Evolutionary conservation across 2,888 invertebrate genomes (phyloP).

Genomic region (Scelioninae gen. 2): DNA sequence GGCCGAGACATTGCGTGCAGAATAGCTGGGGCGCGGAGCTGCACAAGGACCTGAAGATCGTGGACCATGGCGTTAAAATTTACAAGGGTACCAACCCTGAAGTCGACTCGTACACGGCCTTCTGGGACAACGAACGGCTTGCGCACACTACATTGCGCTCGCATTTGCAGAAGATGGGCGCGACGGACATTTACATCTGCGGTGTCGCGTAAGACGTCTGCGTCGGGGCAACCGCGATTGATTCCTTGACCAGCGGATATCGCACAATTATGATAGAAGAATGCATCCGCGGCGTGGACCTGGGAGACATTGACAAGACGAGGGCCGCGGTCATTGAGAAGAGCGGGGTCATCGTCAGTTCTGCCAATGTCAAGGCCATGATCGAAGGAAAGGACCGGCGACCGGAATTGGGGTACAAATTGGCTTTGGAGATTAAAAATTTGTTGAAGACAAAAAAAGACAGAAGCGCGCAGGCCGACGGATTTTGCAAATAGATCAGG

Average conservation of each 20-base stretch:
- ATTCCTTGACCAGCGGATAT: constrained; percentile 93
- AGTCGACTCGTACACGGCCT: constrained; percentile 98
- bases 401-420: constrained; percentile 91
- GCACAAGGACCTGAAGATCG: constrained; percentile 91
- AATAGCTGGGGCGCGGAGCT: constrained; percentile 96
- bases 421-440: constrained; percentile 88
- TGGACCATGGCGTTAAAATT: constrained; percentile 86
- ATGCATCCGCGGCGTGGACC: constrained; percentile 91
- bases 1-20: constrained; percentile 98
- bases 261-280: constrained; percentile 92
- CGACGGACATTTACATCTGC: constrained; percentile 95
- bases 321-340: constrained; percentile 85
- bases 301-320: constrained; percentile 89
- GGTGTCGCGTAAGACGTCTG: constrained; percentile 97
- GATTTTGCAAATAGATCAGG: neutral
- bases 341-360: constrained; percentile 88
- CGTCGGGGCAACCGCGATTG: constrained; percentile 92
- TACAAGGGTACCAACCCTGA: constrained; percentile 96
- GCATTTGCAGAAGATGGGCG: constrained; percentile 86
- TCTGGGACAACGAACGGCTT: constrained; percentile 97
- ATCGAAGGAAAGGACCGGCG: constrained; percentile 91
- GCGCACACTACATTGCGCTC: constrained; percentile 90
- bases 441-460: constrained; percentile 27
- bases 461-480: no score
- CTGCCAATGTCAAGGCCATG: constrained; percentile 89